Base-by-base conservation (phyloP, 1,140 invertebrate genomes). In the Holotrichia oblita region DNA sequence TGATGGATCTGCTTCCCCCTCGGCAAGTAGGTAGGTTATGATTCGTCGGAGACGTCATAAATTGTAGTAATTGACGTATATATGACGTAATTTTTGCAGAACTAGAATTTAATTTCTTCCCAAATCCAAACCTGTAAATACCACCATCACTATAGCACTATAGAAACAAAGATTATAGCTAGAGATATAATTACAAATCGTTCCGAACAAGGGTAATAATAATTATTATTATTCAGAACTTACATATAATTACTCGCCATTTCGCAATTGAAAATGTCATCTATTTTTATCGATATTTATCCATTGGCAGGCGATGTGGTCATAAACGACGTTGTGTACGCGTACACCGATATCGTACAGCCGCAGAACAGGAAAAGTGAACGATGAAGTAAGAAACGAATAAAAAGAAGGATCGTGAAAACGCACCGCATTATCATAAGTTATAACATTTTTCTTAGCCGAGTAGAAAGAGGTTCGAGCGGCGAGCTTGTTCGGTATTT, bases 231-330 rank as follows among this genome's bases (percentile, higher is more conserved):
- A 55, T 55, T n/a, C 14, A 17, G 6, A 55, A n/a, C 48, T n/a
- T 14, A 34, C 27, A 34, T 34, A 55, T 55, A 55, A 55, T 55
- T 55, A 55, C 17, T 55, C 17, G 14, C 48, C 48, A 17, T 55
- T 55, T 55, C 48, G 12, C 48, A 55, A 55, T 55, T 55, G 48
- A 55, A 55, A 55, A 55, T 55, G 48, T 55, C 48, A 55, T 55
- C 48, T 55, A 55, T 55, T 55, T 55, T 55, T 55, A 55, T 55
- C 12, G 48, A 55, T 55, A 55, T 17, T 17, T 55, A 55, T 55
- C 48, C 48, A 55, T 44, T 14, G 42, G 42, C 48, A 14, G 12
- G 14, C 17, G 14, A 14, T n/a, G 14, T n/a, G n/a, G 42, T 55
- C 14, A 4, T 34, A 34, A 1, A 14, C 48, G 48, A 14, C 48